Conservation (phyloP, 2,888 invertebrate species). For the Eupithecia subfuscata region DNA sequence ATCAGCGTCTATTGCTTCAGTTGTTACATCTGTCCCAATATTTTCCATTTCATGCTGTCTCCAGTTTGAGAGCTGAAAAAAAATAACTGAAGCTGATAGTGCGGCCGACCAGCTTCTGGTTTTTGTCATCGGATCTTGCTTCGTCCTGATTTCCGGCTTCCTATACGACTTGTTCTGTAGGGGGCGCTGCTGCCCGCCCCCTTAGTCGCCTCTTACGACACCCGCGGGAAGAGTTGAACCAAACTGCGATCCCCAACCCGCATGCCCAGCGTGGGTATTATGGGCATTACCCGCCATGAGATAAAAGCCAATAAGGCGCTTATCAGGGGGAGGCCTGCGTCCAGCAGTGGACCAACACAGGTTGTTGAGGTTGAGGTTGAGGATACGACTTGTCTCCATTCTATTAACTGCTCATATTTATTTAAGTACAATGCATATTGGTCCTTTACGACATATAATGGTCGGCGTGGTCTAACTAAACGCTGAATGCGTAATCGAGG, state of each 20-base stretch:
- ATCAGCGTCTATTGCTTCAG: neutral
- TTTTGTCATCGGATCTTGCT: neutral
- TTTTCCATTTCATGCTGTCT: too few relatives aligned
- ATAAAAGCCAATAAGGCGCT: too few relatives aligned
- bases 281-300: too few relatives aligned
- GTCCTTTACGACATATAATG: slow-evolving; percentile 40
- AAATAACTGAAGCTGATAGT: neutral
- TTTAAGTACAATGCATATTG: slow-evolving; percentile 20
- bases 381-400: neutral
- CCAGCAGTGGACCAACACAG: too few relatives aligned
- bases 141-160: neutral
- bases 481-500: slow-evolving; percentile 55
- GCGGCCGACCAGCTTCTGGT: neutral
- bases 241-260: too few relatives aligned
- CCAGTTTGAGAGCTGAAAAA: neutral
- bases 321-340: too few relatives aligned
- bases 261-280: too few relatives aligned
- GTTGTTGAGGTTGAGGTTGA: too few relatives aligned
- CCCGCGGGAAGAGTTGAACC: too few relatives aligned
- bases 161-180: neutral
- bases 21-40: neutral
- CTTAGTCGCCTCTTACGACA: too few relatives aligned
- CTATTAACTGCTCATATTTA: neutral
- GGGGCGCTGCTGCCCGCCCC: too few relatives aligned
- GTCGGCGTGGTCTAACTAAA: slow-evolving; percentile 13